phyloP scores from a whole-genome alignment of 2,113 vertebrate genomes.

The Vimba vimba region DNA sequence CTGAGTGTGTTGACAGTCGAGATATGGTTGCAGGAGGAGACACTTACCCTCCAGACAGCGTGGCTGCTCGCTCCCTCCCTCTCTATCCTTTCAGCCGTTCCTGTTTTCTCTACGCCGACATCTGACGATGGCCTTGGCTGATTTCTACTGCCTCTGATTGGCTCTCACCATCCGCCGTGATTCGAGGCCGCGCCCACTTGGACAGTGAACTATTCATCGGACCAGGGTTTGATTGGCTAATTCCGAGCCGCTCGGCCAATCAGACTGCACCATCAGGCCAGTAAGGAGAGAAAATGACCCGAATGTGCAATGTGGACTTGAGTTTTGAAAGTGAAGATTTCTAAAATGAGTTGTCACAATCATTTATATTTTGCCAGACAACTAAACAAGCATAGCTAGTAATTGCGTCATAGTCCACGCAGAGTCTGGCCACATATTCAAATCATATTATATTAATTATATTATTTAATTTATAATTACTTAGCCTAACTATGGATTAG shows the following conservation, averaged over 20 bases:
- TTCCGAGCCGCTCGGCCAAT: background rate
- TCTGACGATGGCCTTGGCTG: slow-evolving; percentile 55
- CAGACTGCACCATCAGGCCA: background rate
- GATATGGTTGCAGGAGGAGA: background rate
- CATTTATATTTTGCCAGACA: slow-evolving; percentile 19
- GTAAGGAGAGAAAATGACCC: background rate
- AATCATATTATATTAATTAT: background rate
- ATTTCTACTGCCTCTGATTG: slow-evolving; percentile 47
- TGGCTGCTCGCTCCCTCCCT: background rate
- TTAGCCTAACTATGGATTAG: background rate
- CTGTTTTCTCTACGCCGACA: slow-evolving; percentile 33
- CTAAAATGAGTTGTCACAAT: background rate
- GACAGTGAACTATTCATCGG: slow-evolving; percentile 3
- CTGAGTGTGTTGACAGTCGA: slow-evolving; percentile 16
- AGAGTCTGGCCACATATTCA: background rate
- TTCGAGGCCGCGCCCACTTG: background rate
- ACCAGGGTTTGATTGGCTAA: slow-evolving; percentile 28
- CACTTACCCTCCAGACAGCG: slow-evolving; percentile 14
- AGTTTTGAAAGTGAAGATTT: slow-evolving; percentile 42
- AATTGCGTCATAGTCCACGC: background rate
- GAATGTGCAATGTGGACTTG: slow-evolving; percentile 16
- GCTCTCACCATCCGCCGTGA: slow-evolving; percentile 25
- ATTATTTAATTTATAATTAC: background rate
- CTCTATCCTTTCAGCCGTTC: background rate
- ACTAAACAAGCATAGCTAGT: background rate